Percentiles rank a stretch among this genome's conserved stretches.
These are phyloP conservation scores for Drosophila nr. perissopoda DNA, from an alignment of 2,888 invertebrate genomes.

Conservation along the genomic window DNA sequence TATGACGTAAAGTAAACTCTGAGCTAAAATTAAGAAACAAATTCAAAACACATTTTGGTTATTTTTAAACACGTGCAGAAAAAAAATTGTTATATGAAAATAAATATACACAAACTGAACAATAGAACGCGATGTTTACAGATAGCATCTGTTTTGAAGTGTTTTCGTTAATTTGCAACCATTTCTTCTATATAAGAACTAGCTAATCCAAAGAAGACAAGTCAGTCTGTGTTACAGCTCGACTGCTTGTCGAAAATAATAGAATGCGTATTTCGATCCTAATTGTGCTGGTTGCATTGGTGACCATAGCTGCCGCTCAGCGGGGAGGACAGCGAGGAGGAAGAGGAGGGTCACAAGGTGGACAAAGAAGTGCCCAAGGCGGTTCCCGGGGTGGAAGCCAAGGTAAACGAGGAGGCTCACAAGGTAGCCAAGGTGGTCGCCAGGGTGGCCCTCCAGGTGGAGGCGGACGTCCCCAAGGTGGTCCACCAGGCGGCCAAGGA, in stretches of 20 bases:
- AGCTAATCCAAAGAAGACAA: neutral
- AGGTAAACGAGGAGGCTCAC: neutral
- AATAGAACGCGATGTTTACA: conserved; percentile 16
- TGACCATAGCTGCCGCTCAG: conserved; percentile 15
- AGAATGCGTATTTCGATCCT: conserved; percentile 28
- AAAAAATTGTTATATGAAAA: neutral
- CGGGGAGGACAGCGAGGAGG: too few relatives aligned
- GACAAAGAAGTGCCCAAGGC: neutral
- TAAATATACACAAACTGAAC: conserved; percentile 7
- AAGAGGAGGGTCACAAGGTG: neutral
- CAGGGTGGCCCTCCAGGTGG: neutral
- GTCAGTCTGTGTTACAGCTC: neutral
- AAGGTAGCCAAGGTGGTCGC: neutral
- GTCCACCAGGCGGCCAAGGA: neutral
- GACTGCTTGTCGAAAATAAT: neutral
- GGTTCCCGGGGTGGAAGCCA: neutral
- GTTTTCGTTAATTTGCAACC: neutral
- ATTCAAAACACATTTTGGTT: neutral
- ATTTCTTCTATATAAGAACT: conserved; percentile 13
- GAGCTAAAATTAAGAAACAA: neutral
- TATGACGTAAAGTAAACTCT: neutral
- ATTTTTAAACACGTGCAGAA: neutral
- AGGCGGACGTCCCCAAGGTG: neutral
- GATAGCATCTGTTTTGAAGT: conserved; percentile 24
- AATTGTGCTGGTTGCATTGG: conserved; percentile 6